Conservation (phyloP, 2,888 invertebrate species). For the Aporophyla lueneburgensis region DNA sequence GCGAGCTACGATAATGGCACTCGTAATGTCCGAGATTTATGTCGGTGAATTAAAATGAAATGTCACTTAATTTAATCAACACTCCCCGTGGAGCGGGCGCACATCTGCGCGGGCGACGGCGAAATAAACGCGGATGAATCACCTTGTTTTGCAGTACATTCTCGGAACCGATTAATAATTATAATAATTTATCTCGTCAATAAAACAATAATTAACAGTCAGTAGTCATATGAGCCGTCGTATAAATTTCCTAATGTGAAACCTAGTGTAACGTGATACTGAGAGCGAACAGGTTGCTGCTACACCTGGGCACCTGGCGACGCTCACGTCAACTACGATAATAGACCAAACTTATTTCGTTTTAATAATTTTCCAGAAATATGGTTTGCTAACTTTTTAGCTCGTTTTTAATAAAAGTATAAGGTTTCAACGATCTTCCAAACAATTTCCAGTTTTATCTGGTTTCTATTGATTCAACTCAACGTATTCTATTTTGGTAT, state of each 20-base stretch:
- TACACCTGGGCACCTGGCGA: conserved; percentile 88
- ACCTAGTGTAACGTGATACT: conserved; percentile 88
- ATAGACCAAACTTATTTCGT: conserved; percentile 82
- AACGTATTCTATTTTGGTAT: conserved; percentile 16
- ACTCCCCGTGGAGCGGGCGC: conserved; percentile 81
- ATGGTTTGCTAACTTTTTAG: conserved; percentile 71
- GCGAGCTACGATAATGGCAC: conserved; percentile 79
- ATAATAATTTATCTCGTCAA: conserved; percentile 87
- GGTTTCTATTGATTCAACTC: conserved; percentile 23
- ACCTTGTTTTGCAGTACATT: conserved; percentile 89
- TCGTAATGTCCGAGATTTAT: conserved; percentile 86
- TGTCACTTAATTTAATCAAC: conserved; percentile 88
- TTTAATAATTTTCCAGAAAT: conserved; percentile 79
- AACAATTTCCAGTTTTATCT: conserved; percentile 29
- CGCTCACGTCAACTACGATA: conserved; percentile 82
- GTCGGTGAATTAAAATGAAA: conserved; percentile 86
- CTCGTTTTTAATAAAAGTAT: conserved; percentile 41
- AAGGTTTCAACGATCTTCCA: conserved; percentile 17
- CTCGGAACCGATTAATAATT: conserved; percentile 88
- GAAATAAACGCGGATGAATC: conserved; percentile 85
- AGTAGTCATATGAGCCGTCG: conserved; percentile 88
- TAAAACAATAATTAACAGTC: conserved; percentile 89
- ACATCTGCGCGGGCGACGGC: conserved; percentile 78
- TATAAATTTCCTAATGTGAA: conserved; percentile 91
- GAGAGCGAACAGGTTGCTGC: conserved; percentile 82